phyloP scores from a whole-genome alignment of 2,888 invertebrate species.

The Cinara cedri region DNA sequence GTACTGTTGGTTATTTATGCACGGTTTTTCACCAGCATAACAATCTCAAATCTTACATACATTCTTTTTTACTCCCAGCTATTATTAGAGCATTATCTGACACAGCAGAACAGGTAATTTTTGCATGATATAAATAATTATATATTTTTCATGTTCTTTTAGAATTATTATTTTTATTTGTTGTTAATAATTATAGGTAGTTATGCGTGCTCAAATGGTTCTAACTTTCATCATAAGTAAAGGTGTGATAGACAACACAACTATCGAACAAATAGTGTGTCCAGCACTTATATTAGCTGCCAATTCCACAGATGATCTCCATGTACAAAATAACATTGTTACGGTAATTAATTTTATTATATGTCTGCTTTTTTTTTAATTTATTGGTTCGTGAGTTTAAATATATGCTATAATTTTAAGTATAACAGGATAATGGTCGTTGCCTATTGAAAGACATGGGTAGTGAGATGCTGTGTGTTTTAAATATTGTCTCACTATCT shows the following conservation, averaged over 20 bases:
- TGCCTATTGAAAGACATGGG: slow-evolving; percentile 90
- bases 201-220: slow-evolving; percentile 52
- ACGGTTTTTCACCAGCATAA: slow-evolving; percentile 50
- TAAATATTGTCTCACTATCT: slow-evolving; percentile 84
- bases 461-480: slow-evolving; percentile 88
- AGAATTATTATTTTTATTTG: background rate
- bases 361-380: background rate
- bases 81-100: slow-evolving; percentile 46
- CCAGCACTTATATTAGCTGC: slow-evolving; percentile 48
- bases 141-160: background rate
- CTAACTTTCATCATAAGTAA: slow-evolving; percentile 52
- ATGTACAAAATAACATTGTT: slow-evolving; percentile 53
- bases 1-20: slow-evolving; percentile 54
- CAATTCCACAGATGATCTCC: slow-evolving; percentile 54
- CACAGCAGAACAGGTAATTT: slow-evolving; percentile 45
- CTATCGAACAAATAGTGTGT: slow-evolving; percentile 45
- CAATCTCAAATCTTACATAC: slow-evolving; percentile 34
- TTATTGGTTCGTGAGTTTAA: background rate
- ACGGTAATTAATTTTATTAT: slow-evolving; percentile 40
- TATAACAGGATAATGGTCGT: slow-evolving; percentile 60
- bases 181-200: slow-evolving; percentile 7
- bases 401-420: background rate
- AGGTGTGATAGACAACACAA: slow-evolving; percentile 43
- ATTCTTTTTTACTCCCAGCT: slow-evolving; percentile 46
- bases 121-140: background rate